Evolutionary conservation across 2,797 vertebrate genomes (phyloP), one percentile per base, ranked within the genome.

Genomic region (Iguana delicatissima): DNA sequence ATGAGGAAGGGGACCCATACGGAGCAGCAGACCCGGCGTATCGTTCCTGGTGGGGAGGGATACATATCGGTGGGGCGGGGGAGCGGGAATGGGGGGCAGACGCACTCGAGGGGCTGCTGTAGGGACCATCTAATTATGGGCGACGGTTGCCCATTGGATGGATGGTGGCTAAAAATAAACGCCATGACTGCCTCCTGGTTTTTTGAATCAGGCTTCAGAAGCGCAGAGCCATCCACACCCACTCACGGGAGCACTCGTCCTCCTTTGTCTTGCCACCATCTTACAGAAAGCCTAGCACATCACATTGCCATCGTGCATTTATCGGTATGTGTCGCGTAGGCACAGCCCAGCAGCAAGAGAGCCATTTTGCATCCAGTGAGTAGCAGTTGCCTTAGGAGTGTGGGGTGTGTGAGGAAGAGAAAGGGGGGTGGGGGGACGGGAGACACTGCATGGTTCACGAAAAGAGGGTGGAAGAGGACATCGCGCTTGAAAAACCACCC

Each of bases 351-450:
- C 86, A 76, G 35, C 3, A 93, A 94, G 94, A 97, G 95, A 95
- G 97, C 97, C 97, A 97, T 97, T 97, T 97, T 97, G 96, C 97
- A 95, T 94, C 96, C 96, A 91, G 92, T 90, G 87, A 94, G 95
- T 94, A 95, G 94, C 95, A 91, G 38, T 95, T 95, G 95, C 96
- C 96, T 95, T 90, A 90, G 94, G 95, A 95, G 94, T 94, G 95
- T 93, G 92, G 64, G 4, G 35, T 6, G 76, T 4, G 59, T 0
- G 38, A 62, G 22, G 13, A 32, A 16, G 26, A 24, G 62, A 0
- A 22, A n/a, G 35, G 22, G 38, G 16, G 16, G 20, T 42, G 24
- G 32, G 3, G 26, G 9, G 72, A 2, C 9, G 38, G 67, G 46
- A 20, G 42, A 24, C 69, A 16, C 83, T 69, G 35, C 16, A 69